Base-by-base conservation (phyloP, 1,140 invertebrate genomes). In the Hetaerina americana region DNA sequence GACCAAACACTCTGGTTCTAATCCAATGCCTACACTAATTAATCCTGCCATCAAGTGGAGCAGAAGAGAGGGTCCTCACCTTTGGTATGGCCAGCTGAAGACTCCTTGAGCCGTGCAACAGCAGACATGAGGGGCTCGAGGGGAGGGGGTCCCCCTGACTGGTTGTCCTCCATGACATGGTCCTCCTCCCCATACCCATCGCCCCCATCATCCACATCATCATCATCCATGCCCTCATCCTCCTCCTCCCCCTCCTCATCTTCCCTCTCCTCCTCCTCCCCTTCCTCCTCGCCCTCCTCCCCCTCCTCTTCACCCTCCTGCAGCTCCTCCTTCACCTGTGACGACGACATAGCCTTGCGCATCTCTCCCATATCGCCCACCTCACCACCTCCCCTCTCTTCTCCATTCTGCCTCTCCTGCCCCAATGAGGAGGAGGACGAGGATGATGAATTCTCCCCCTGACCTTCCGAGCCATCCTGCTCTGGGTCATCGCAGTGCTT, bases 181-280 rank as follows among this genome's bases (percentile, higher is more conserved):
- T 68, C 67, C 28, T 70, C 70, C 27, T 26, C 26, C 15, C 71
- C 71, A 24, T 71, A 26, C 71, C 49, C 71, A 68, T 22, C 57
- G 2, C 26, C 5, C 0, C 22, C 57, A 5, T 71, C 71, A 5
- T 18, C 25, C 18, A 28, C 12, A 31, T 70, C 70, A 5, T 40
- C 49, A 68, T 71, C 66, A 6, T 71, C 71, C 28, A 26, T 29
- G 8, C 29, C 70, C n/a, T 27, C 69, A 12, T 70, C 27, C n/a
- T 31, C 69, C 25, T 24, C 69, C 3, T 67, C 66, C 18, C 26
- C 66, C 24, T 66, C 66, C 8, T 71, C 71, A n/a, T 71, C 66
- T 25, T 28, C 71, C 8, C 26, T 8, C n/a, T 71, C 71, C 5
- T 68, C 66, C 8, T 66, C 27, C n/a, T n/a, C n/a, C n/a, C n/a